A percentile compares a stretch with the other conserved stretches of the same genome.
Conservation (phyloP, 1,140 invertebrate species). For the Atta texana region DNA sequence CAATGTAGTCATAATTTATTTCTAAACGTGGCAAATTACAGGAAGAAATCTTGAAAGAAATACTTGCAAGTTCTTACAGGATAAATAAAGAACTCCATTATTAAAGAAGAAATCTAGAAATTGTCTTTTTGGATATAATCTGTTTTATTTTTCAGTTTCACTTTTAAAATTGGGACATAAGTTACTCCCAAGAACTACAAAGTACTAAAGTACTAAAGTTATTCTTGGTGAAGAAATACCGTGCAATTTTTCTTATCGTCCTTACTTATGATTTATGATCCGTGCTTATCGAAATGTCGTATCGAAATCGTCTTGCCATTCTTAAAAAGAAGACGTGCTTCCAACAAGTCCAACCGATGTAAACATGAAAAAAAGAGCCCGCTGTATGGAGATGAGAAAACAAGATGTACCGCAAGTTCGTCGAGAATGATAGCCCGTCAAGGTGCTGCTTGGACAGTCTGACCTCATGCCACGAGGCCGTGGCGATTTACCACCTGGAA, state of each 20-base stretch:
- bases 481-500: slow-evolving; percentile 53
- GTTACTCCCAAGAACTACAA: neutral
- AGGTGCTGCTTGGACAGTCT: slow-evolving; percentile 52
- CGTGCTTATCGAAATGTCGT: neutral
- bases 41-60: neutral
- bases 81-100: neutral
- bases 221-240: neutral
- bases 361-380: slow-evolving; percentile 10
- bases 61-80: neutral
- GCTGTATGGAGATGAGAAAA: slow-evolving; percentile 19
- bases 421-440: slow-evolving; percentile 59
- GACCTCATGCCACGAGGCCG: slow-evolving; percentile 45
- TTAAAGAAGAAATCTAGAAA: slow-evolving; percentile 15
- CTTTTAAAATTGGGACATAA: neutral
- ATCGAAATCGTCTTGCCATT: neutral
- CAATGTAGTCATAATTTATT: neutral
- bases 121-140: neutral
- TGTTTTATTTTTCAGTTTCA: neutral
- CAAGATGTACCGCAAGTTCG: slow-evolving; percentile 48
- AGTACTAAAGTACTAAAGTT: neutral
- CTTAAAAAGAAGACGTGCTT: neutral
- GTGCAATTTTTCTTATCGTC: neutral
- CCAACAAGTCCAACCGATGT: neutral
- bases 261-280: neutral
- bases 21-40: neutral